These are phyloP conservation scores for Phalera bucephala DNA, from an alignment of 2,888 invertebrate species.

Conservation along the genomic window DNA sequence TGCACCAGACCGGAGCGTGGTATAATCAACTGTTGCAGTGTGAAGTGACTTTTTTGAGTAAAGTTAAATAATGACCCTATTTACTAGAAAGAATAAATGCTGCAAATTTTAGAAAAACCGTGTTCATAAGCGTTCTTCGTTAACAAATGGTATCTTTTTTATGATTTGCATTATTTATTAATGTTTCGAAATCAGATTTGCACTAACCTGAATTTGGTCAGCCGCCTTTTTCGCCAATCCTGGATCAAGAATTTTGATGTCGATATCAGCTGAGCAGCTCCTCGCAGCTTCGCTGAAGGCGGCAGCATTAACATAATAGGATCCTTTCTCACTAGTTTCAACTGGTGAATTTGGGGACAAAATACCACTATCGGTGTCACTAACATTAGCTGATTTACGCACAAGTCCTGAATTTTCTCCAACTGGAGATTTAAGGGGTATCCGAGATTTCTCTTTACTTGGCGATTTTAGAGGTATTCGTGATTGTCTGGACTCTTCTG, in stretches of 20 bases:
- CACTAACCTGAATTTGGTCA: conserved; percentile 75
- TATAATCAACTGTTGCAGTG: conserved; percentile 42
- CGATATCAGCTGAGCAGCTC: conserved; percentile 56
- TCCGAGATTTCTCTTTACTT: conserved; percentile 57
- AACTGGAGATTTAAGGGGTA: conserved; percentile 59
- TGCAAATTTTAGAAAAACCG: conserved; percentile 16
- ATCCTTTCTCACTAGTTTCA: conserved; percentile 67
- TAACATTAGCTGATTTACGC: conserved; percentile 72
- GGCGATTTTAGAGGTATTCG: conserved; percentile 58
- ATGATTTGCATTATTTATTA: too few species aligned
- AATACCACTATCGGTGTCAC: conserved; percentile 86
- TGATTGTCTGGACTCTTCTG: conserved; percentile 51
- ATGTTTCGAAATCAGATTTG: too few species aligned
- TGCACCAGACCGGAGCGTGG: conserved; percentile 9
- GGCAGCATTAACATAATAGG: conserved; percentile 67
- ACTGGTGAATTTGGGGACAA: conserved; percentile 85
- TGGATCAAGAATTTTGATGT: conserved; percentile 71
- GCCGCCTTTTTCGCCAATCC: conserved; percentile 70
- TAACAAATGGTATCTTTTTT: too few species aligned
- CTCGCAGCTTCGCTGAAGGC: conserved; percentile 65
- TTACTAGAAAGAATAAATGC: conserved; percentile 28
- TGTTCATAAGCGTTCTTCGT: too few species aligned
- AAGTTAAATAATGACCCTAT: conserved; percentile 45
- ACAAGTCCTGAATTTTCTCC: conserved; percentile 55
- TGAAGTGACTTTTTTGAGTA: conserved; percentile 40